phyloP scores from a whole-genome alignment of 2,113 vertebrate species.

The Aviceda subcristata region DNA sequence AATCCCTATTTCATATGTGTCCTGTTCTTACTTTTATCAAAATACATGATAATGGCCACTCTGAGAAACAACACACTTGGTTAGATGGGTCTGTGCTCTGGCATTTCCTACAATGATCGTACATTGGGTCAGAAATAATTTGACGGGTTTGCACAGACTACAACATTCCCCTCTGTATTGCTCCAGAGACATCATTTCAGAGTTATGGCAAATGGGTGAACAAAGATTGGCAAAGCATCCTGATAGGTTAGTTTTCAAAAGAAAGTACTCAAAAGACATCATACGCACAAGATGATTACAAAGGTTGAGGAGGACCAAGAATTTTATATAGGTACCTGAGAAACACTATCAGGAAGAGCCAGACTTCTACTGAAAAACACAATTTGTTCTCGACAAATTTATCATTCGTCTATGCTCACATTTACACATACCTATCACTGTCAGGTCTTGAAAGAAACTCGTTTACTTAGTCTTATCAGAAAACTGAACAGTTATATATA shows the following conservation, averaged over 20 bases:
- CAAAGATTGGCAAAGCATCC: background rate
- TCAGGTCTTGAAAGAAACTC: background rate
- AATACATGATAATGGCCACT: background rate
- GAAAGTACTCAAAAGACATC: background rate
- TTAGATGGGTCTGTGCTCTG: background rate
- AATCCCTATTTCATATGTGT: background rate
- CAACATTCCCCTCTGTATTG: background rate
- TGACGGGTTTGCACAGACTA: background rate
- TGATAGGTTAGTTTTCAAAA: background rate
- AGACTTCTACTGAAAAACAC: background rate
- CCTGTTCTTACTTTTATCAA: background rate
- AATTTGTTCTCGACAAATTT: background rate
- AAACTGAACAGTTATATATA: background rate
- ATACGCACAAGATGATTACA: background rate
- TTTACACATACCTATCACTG: background rate
- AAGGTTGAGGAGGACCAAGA: background rate
- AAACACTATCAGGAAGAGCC: background rate
- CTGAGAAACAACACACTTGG: background rate
- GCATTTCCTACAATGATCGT: background rate
- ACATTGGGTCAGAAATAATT: background rate
- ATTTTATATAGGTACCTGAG: background rate
- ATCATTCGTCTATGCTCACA: background rate
- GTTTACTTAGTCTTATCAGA: background rate
- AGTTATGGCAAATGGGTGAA: background rate
- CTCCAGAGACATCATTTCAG: background rate